Conservation (phyloP, 1,140 invertebrate genomes). For the Planococcus citri region DNA sequence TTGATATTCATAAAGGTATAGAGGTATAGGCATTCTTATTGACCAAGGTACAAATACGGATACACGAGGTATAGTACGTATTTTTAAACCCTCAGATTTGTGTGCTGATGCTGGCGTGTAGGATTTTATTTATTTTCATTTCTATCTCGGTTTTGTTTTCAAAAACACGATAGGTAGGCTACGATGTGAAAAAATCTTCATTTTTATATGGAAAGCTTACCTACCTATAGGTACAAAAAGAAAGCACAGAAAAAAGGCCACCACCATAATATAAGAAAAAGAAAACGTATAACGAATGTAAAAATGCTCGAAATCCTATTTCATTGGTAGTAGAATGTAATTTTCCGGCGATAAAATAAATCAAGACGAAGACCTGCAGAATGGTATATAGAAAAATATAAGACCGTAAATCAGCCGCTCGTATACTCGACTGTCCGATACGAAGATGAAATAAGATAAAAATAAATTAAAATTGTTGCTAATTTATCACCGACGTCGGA, state of each 20-base stretch:
- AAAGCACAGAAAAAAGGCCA: no score
- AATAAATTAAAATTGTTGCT: conserved; percentile 8
- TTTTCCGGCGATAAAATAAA: neutral
- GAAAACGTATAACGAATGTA: neutral
- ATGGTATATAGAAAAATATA: neutral
- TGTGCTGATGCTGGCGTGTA: no score
- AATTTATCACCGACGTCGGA: neutral
- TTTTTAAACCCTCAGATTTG: no score
- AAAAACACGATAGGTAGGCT: no score
- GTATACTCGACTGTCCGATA: neutral
- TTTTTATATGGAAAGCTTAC: conserved; percentile 1
- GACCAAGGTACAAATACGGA: no score
- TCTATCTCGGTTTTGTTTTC: neutral
- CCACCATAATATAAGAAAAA: no score
- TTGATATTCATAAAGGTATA: conserved; percentile 1
- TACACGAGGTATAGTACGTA: no score
- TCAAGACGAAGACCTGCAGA: neutral
- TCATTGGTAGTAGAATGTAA: conserved; percentile 1
- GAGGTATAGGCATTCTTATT: no score
- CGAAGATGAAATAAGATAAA: conserved; percentile 7
- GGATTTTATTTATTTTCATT: no score
- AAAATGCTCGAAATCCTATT: conserved; percentile 1
- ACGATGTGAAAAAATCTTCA: neutral
- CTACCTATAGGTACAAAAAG: no score
- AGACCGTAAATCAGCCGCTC: neutral